Conservation (phyloP, 2,797 vertebrate species). For the Epinephelus coioides region DNA sequence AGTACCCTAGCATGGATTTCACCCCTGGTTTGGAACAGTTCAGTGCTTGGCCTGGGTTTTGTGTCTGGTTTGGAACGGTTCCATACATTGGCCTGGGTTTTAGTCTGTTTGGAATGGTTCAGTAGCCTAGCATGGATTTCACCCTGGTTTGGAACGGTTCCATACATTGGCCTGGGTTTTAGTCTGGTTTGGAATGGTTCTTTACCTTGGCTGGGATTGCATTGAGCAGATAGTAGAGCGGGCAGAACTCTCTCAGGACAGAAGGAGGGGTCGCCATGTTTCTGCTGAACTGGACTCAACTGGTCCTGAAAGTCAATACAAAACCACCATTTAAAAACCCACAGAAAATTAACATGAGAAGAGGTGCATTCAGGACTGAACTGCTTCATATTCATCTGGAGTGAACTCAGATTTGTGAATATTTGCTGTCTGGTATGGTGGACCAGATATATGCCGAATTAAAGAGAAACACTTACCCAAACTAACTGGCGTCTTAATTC, state of each 20-base stretch:
- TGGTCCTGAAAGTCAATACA: conserved; percentile 28
- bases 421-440: background rate
- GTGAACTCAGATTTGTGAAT: too few species aligned
- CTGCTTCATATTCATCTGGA: too few species aligned
- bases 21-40: background rate
- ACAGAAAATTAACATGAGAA: background rate
- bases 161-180: too few species aligned
- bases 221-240: conserved; percentile 94
- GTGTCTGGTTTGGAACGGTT: background rate
- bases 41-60: conserved; percentile 34
- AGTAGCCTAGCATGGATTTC: too few species aligned
- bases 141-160: too few species aligned
- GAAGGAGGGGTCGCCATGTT: conserved; percentile 87
- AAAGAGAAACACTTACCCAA: too few species aligned
- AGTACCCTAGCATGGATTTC: too few species aligned
- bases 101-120: background rate
- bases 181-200: background rate
- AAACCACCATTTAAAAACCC: background rate
- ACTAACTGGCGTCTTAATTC: rapidly evolving
- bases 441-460: background rate
- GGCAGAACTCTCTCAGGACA: conserved; percentile 94
- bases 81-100: background rate
- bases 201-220: conserved; percentile 93
- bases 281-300: conserved; percentile 1
- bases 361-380: too few species aligned